A percentile compares a stretch with the other conserved stretches of the same genome.
These are phyloP conservation scores for Drosophila prosaltans DNA, from an alignment of 1,140 invertebrate species.

Conservation along the genomic window DNA sequence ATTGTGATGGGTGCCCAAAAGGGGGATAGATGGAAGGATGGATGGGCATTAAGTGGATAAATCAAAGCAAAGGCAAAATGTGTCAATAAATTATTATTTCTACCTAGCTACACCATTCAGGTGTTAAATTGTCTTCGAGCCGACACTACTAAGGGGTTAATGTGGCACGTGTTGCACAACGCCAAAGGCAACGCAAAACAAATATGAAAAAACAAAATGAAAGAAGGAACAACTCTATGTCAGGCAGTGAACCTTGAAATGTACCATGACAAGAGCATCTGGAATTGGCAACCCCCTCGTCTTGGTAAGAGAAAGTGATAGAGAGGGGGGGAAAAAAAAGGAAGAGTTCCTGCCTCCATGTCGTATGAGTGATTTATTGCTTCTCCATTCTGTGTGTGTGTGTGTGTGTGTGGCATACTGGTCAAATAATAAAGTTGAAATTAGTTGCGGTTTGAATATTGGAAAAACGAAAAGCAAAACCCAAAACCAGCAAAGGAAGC, in stretches of 20 bases:
- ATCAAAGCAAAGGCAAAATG: slow-evolving; percentile 62
- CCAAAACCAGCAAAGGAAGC: slow-evolving; percentile 33
- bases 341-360: slow-evolving; percentile 20
- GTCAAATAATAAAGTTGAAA: slow-evolving; percentile 78
- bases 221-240: slow-evolving; percentile 13
- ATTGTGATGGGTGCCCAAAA: slow-evolving; percentile 33
- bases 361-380: slow-evolving; percentile 78
- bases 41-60: slow-evolving; percentile 27
- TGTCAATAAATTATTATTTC: slow-evolving; percentile 79
- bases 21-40: background rate
- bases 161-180: slow-evolving; percentile 67
- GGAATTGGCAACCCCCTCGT: background rate
- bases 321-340: background rate
- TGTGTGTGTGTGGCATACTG: slow-evolving; percentile 37
- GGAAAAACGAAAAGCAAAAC: slow-evolving; percentile 24
- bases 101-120: slow-evolving; percentile 45
- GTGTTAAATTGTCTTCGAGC: slow-evolving; percentile 69
- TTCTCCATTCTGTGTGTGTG: slow-evolving; percentile 32
- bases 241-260: slow-evolving; percentile 53
- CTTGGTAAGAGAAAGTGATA: background rate
- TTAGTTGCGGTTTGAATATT: slow-evolving; percentile 76
- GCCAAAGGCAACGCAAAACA: slow-evolving; percentile 70
- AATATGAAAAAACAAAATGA: slow-evolving; percentile 20
- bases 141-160: slow-evolving; percentile 47
- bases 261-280: slow-evolving; percentile 41